Conservation (phyloP, 2,113 vertebrate species). For the Rhinichthys klamathensis region DNA sequence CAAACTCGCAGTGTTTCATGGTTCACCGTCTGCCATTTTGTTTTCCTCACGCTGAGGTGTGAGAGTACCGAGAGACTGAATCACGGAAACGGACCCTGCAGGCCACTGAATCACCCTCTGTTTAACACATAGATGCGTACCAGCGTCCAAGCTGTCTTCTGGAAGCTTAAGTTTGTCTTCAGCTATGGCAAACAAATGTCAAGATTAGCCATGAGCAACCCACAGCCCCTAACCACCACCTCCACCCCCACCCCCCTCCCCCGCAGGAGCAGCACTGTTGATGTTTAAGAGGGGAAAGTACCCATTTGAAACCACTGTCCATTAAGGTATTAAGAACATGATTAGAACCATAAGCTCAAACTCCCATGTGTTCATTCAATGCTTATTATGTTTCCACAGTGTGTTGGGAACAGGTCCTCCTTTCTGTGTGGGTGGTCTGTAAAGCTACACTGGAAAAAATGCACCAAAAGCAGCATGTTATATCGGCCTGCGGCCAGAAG, state of each 20-base stretch:
- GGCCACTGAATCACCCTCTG: conserved; percentile 53
- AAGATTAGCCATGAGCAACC: conserved; percentile 10
- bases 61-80: conserved; percentile 53
- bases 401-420: conserved; percentile 53
- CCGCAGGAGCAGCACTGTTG: conserved; percentile 31
- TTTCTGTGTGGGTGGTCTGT: conserved; percentile 59
- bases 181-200: conserved; percentile 24
- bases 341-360: conserved; percentile 58
- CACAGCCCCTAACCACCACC: not conserved
- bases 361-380: conserved; percentile 49
- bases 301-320: conserved; percentile 56
- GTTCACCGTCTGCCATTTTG: conserved; percentile 42
- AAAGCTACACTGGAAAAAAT: conserved; percentile 61
- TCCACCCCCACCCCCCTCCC: too few relatives aligned
- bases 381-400: conserved; percentile 58
- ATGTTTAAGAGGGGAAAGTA: conserved; percentile 60
- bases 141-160: conserved; percentile 28
- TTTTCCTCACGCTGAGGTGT: conserved; percentile 54
- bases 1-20: conserved; percentile 30
- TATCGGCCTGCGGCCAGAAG: conserved; percentile 48
- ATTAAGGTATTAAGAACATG: conserved; percentile 57
- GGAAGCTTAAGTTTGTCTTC: conserved; percentile 6
- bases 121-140: conserved; percentile 55
- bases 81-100: conserved; percentile 42
- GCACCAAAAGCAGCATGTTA: conserved; percentile 53